Evolutionary conservation across 2,113 vertebrate species (phyloP).

Genomic region (Pangasianodon hypophthalmus): DNA sequence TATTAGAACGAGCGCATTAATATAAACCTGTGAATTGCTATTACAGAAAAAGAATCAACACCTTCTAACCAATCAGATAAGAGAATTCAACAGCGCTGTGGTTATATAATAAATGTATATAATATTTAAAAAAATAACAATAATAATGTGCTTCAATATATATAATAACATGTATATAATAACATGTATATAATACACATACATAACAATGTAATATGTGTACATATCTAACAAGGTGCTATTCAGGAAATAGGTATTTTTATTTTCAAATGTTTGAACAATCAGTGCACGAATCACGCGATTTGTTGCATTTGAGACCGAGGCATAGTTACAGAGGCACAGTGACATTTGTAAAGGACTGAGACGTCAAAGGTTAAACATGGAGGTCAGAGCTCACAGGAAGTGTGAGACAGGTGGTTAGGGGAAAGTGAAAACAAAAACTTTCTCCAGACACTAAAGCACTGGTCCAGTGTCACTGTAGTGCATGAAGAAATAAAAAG

Average conservation of each 20-base stretch:
- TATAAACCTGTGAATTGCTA: no score
- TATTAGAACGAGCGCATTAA: no score
- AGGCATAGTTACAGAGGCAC: not conserved
- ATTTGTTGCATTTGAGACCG: not conserved
- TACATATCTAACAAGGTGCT: no score
- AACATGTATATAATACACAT: no score
- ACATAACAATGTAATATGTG: no score
- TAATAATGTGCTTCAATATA: no score
- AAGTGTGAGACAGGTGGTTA: not conserved
- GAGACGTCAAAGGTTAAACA: not conserved
- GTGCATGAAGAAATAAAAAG: not conserved
- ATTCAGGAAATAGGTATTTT: not conserved
- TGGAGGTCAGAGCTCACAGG: conserved; percentile 18
- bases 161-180: no score
- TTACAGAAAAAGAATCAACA: no score
- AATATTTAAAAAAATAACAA: no score
- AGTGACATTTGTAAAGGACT: not conserved
- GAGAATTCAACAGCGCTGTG: no score
- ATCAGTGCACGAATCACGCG: not conserved
- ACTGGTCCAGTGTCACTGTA: not conserved
- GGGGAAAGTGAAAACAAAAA: not conserved
- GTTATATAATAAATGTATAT: no score
- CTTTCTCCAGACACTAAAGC: not conserved
- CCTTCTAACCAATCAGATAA: no score
- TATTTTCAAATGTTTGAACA: not conserved